Conservation (phyloP, 64 coral and sea anemone species). For the Montipora efflorescens region DNA sequence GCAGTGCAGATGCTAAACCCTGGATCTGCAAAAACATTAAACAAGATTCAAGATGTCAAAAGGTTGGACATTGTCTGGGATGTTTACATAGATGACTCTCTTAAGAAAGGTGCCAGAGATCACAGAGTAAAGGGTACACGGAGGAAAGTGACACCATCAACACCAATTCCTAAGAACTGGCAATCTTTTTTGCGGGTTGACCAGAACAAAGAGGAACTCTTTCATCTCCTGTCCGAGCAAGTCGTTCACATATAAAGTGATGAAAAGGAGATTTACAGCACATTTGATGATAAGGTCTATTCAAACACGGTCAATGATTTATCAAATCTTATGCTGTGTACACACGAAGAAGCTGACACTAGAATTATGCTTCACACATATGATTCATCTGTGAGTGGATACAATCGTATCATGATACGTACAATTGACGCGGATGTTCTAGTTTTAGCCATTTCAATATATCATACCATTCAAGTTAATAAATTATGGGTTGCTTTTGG, state of each 20-base stretch:
- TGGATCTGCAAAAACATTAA: constrained; percentile 13
- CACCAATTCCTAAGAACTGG: not conserved
- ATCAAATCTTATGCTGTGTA: not conserved
- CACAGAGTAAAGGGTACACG: not conserved
- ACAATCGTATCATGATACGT: not conserved
- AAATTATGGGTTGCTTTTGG: not conserved
- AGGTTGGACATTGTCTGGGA: not conserved
- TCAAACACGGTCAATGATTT: not conserved
- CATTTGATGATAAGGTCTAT: not conserved
- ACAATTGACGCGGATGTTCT: constrained; percentile 32
- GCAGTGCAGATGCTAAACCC: constrained; percentile 38
- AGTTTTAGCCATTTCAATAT: constrained; percentile 9
- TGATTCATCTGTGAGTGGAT: constrained; percentile 1
- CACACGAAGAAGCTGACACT: constrained; percentile 20
- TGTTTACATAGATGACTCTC: not conserved
- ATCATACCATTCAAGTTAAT: too few species aligned
- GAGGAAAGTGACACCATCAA: not conserved
- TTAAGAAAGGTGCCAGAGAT: not conserved
- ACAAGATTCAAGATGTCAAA: not conserved
- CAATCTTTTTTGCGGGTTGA: not conserved
- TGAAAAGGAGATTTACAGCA: not conserved
- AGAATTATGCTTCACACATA: constrained; percentile 22
- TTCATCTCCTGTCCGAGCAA: not conserved
- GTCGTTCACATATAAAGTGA: constrained; percentile 2
- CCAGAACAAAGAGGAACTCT: not conserved